Evolutionary conservation across 2,888 invertebrate genomes (phyloP), one percentile per base, ranked within the genome.

Genomic region (Stomorhina lunata): DNA sequence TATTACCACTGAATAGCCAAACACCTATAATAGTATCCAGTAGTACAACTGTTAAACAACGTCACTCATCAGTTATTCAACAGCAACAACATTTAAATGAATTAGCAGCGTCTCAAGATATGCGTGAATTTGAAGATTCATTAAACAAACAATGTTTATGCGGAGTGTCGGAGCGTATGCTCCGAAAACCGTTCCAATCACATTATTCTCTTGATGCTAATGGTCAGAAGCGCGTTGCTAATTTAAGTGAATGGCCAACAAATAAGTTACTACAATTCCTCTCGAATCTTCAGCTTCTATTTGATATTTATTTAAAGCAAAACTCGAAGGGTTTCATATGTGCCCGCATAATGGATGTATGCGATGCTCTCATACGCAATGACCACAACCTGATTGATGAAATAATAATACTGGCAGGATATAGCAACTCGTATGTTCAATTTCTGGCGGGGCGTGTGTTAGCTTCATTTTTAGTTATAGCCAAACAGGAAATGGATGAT

Each of bases 321-420:
- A 96, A 96, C 86, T 93, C 94, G 65, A 94, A 95, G 83, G 96
- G 96, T 12, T 94, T 94, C 37, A 96, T 97, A 90, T 97, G 97
- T 91, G 94, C 95, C 45, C 93, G 95, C 86, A 94, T 97, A 59
- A 95, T 95, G 91, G 94, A 95, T 86, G 94, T 96, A 20, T 96
- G 96, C 90, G 95, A 96, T 88, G 94, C 95, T 72, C 92, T 96
- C 65, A 94, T 96, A 84, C 93, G 95, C 72, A 96, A 96, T 90
- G 95, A 96, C 89, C 95, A 95, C 88, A 95, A 96, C 87, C 94
- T 97, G 89, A 95, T 97, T 83, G 96, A 96, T 86, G 96, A 96
- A 91, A 94, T 97, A 72, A 94, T 97, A 69, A 95, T 95, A 84
- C 92, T 97, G 85, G 94, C 95, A 12, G 95, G 95, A 87, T 95